phyloP scores from a whole-genome alignment of 2,113 vertebrate species.

The Maccullochella peelii region DNA sequence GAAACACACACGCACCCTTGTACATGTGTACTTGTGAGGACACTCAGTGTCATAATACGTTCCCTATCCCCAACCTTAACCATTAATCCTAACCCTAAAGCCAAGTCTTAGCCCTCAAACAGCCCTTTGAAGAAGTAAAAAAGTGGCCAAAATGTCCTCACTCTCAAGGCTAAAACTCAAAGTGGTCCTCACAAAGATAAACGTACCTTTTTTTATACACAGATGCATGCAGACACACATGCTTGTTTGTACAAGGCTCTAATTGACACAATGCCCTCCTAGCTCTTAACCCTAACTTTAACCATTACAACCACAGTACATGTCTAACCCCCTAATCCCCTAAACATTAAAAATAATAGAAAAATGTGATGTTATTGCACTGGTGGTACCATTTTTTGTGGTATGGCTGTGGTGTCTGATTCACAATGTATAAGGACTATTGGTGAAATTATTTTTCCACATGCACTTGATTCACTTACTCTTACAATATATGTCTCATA shows the following conservation, averaged over 20 bases:
- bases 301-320: background rate
- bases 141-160: background rate
- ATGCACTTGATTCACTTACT: background rate
- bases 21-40: background rate
- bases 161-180: background rate
- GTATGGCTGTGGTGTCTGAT: background rate
- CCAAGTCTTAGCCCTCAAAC: background rate
- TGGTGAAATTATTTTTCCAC: background rate
- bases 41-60: background rate
- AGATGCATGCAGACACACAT: background rate
- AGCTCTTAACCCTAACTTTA: background rate
- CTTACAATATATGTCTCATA: background rate
- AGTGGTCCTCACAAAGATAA: background rate
- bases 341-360: background rate
- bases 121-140: background rate
- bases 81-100: background rate
- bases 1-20: conserved; percentile 1
- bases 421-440: background rate
- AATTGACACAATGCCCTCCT: background rate
- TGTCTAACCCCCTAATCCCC: background rate
- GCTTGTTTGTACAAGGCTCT: background rate
- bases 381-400: background rate
- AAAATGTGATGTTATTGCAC: background rate
- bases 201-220: background rate
- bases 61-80: too few relatives aligned